Conservation (phyloP, 2,888 invertebrate genomes). For the Cataglyphis albicans region DNA sequence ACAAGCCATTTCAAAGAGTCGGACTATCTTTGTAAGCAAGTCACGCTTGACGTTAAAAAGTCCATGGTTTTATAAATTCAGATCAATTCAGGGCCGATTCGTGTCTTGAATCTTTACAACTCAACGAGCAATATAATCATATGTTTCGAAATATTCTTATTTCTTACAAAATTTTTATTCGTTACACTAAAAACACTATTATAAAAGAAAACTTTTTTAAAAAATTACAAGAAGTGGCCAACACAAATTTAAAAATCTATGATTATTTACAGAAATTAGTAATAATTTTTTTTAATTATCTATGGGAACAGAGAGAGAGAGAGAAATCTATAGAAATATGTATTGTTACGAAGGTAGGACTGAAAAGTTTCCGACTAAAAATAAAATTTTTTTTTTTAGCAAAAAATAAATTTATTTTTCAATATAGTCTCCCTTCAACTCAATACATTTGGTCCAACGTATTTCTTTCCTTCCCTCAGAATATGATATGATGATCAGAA, state of each 20-base stretch:
- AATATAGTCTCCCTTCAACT: too few relatives aligned
- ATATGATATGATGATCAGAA: too few relatives aligned
- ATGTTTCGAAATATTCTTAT: slow-evolving; percentile 4
- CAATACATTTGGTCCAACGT: too few relatives aligned
- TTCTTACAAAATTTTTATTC: background rate
- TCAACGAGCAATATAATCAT: slow-evolving; percentile 21
- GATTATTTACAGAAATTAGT: background rate
- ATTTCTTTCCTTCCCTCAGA: too few relatives aligned
- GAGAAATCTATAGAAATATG: background rate
- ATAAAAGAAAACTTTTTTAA: background rate
- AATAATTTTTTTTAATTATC: background rate
- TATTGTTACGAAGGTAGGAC: background rate
- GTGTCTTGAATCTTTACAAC: slow-evolving; percentile 36
- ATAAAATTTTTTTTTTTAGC: too few relatives aligned
- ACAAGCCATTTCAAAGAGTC: slow-evolving; percentile 24
- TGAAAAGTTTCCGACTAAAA: too few relatives aligned
- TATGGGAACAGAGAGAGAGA: too few relatives aligned
- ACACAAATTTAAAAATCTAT: background rate
- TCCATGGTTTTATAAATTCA: slow-evolving; percentile 41
- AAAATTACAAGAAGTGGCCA: background rate
- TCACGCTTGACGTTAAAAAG: slow-evolving; percentile 64
- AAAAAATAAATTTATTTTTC: too few relatives aligned
- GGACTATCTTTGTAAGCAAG: slow-evolving; percentile 34
- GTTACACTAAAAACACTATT: background rate
- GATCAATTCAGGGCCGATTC: slow-evolving; percentile 6